Evolutionary conservation across 2,113 vertebrate species (phyloP).

Genomic region (Genyomyrus donnyi): DNA sequence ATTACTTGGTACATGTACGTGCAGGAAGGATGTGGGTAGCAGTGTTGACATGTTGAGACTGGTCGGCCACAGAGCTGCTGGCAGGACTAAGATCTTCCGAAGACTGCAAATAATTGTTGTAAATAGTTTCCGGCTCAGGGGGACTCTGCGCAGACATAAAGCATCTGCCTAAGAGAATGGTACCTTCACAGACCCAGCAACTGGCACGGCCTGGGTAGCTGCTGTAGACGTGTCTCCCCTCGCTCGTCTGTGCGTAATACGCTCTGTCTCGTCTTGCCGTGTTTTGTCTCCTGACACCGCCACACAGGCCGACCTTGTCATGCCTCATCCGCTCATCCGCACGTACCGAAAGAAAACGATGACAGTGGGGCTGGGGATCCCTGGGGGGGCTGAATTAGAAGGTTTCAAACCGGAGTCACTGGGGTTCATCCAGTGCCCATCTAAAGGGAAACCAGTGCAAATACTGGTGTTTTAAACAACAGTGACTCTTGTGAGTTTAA

Average conservation of each 20-base stretch:
- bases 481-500: neutral
- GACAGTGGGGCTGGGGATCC: too few species aligned
- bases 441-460: neutral
- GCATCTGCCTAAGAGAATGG: neutral
- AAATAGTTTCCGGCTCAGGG: neutral
- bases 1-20: neutral
- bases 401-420: neutral
- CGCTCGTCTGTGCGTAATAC: neutral
- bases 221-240: neutral
- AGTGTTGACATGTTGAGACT: neutral
- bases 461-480: neutral
- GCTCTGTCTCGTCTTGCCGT: neutral
- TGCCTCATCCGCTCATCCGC: neutral
- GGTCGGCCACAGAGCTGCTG: neutral
- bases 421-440: neutral
- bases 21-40: neutral
- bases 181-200: neutral
- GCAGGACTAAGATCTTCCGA: neutral
- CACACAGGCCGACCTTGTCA: neutral
- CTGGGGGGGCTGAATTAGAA: neutral
- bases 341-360: neutral
- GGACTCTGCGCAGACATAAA: neutral
- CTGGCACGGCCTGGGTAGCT: neutral
- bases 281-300: neutral
- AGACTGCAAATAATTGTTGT: neutral